A percentile compares a stretch with the other conserved stretches of the same genome.
Evolutionary conservation across 2,113 vertebrate genomes (phyloP).

Genomic region (Cheilinus undulatus): DNA sequence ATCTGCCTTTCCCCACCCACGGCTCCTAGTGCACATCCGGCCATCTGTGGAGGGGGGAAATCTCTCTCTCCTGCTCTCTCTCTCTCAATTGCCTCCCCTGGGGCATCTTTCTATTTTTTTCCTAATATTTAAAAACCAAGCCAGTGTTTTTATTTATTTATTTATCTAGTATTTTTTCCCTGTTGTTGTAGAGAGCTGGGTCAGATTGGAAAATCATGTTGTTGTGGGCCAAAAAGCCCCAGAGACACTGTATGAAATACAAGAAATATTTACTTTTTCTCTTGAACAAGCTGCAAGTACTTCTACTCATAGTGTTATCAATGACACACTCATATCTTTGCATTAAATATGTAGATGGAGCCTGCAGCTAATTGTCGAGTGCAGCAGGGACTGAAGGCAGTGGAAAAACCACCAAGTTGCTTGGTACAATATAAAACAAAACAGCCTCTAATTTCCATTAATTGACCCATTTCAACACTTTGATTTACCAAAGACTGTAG

Average conservation of each 20-base stretch:
- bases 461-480: neutral
- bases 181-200: neutral
- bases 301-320: neutral
- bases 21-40: slow-evolving; percentile 20
- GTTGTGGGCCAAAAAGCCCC: neutral
- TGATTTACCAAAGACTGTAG: neutral
- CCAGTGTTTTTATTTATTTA: neutral
- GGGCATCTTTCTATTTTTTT: slow-evolving; percentile 20
- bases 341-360: neutral
- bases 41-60: slow-evolving; percentile 13
- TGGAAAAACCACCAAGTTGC: neutral
- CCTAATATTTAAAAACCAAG: slow-evolving; percentile 5
- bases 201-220: neutral
- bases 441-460: neutral
- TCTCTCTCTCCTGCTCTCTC: slow-evolving; percentile 9
- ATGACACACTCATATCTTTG: neutral
- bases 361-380: neutral
- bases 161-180: neutral
- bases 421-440: neutral
- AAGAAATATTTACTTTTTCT: neutral
- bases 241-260: neutral
- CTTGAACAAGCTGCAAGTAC: neutral
- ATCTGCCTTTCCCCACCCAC: slow-evolving; percentile 39
- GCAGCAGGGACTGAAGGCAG: neutral
- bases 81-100: slow-evolving; percentile 38